Percentiles rank a stretch among this genome's conserved stretches.
Evolutionary conservation across 2,888 invertebrate genomes (phyloP).

Genomic region (Drosophila subquinaria): DNA sequence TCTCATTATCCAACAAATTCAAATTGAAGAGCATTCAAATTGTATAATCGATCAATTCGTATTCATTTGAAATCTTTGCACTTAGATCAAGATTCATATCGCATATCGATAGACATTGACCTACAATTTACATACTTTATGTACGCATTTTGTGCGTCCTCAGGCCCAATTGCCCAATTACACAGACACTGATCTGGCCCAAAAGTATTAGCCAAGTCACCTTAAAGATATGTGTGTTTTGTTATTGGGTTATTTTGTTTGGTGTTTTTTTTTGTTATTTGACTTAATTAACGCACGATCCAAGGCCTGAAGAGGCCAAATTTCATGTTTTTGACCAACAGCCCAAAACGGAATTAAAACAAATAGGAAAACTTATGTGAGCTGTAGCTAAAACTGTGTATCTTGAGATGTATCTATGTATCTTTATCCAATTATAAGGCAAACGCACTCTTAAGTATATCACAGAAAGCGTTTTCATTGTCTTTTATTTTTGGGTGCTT

Average conservation of each 20-base stretch:
- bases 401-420: slow-evolving; percentile 7
- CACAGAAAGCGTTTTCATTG: slow-evolving; percentile 29
- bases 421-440: slow-evolving; percentile 12
- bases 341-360: slow-evolving; percentile 32
- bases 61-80: slow-evolving; percentile 22
- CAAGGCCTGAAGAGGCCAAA: slow-evolving; percentile 36
- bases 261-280: not conserved
- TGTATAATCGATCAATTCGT: slow-evolving; percentile 13
- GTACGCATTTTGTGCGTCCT: slow-evolving; percentile 10
- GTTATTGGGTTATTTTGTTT: slow-evolving; percentile 13
- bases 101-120: slow-evolving; percentile 30
- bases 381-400: slow-evolving; percentile 8
- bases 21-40: slow-evolving; percentile 1
- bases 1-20: not conserved
- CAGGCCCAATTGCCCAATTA: slow-evolving; percentile 49
- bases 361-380: slow-evolving; percentile 27
- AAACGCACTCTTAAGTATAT: slow-evolving; percentile 21
- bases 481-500: slow-evolving; percentile 9
- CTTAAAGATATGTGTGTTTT: slow-evolving; percentile 27
- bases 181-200: slow-evolving; percentile 23
- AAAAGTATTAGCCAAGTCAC: slow-evolving; percentile 13
- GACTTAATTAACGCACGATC: slow-evolving; percentile 48
- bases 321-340: slow-evolving; percentile 40
- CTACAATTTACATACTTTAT: slow-evolving; percentile 35
- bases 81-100: slow-evolving; percentile 25